phyloP scores from a whole-genome alignment of 2,113 vertebrate genomes.

The Gymnarchus niloticus region DNA sequence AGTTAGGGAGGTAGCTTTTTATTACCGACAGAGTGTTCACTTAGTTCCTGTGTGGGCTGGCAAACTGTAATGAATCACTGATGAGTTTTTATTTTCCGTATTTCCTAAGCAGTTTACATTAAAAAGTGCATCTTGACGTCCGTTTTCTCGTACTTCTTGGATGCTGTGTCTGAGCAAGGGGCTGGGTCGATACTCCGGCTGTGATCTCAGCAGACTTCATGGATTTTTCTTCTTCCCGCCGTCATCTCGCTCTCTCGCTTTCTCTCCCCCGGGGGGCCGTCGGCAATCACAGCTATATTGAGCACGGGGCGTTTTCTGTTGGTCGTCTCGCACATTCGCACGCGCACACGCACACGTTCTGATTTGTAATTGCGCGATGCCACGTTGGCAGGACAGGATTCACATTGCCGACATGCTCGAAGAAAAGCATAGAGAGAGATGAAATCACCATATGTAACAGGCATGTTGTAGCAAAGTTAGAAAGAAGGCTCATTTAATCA shows the following conservation, averaged over 20 bases:
- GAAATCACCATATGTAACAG: constrained; percentile 1
- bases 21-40: background rate
- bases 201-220: constrained; percentile 47
- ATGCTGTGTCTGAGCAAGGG: constrained; percentile 25
- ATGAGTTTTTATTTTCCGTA: background rate
- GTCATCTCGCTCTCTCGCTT: background rate
- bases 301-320: constrained; percentile 20
- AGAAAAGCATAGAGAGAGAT: background rate
- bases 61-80: background rate
- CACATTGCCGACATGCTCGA: background rate
- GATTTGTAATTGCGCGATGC: background rate
- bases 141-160: background rate
- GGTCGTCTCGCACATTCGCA: background rate
- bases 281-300: background rate
- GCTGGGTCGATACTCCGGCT: constrained; percentile 43
- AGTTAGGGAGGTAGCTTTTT: background rate
- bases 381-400: background rate
- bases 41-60: constrained; percentile 2
- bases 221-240: constrained; percentile 3
- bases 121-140: background rate
- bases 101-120: background rate
- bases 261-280: background rate
- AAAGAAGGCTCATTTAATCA: background rate
- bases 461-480: background rate
- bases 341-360: background rate